Evolutionary conservation across 2,113 vertebrate species (phyloP).

Genomic region (Oceanodroma tethys): DNA sequence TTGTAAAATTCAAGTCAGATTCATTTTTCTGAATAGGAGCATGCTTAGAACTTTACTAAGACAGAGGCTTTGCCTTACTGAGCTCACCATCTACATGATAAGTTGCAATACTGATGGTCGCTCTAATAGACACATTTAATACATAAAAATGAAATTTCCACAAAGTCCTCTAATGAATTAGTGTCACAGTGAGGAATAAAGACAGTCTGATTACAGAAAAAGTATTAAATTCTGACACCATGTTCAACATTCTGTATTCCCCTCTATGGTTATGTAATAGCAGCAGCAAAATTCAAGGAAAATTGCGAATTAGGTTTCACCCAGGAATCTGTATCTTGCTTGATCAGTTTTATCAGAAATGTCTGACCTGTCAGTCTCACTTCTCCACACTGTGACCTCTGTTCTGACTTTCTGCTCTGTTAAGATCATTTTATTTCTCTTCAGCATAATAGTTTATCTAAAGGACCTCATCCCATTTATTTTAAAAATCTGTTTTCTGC

Average conservation of each 20-base stretch:
- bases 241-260: not conserved
- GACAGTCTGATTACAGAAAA: not conserved
- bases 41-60: not conserved
- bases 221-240: not conserved
- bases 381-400: not conserved
- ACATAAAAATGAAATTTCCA: not conserved
- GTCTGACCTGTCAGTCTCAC: not conserved
- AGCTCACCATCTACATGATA: not conserved
- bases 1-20: not conserved
- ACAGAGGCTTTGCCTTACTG: not conserved
- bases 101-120: not conserved
- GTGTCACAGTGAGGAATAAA: not conserved
- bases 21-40: not conserved
- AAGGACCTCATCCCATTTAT: not conserved
- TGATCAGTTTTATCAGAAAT: not conserved
- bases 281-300: not conserved
- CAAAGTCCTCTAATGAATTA: not conserved
- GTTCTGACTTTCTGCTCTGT: not conserved
- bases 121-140: not conserved
- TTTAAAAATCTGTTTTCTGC: not conserved
- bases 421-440: not conserved
- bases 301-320: not conserved
- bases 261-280: not conserved
- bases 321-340: not conserved
- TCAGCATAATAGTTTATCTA: not conserved